Evolutionary conservation across 2,113 vertebrate species (phyloP).

Genomic region (Trichomycterus rosablanca): DNA sequence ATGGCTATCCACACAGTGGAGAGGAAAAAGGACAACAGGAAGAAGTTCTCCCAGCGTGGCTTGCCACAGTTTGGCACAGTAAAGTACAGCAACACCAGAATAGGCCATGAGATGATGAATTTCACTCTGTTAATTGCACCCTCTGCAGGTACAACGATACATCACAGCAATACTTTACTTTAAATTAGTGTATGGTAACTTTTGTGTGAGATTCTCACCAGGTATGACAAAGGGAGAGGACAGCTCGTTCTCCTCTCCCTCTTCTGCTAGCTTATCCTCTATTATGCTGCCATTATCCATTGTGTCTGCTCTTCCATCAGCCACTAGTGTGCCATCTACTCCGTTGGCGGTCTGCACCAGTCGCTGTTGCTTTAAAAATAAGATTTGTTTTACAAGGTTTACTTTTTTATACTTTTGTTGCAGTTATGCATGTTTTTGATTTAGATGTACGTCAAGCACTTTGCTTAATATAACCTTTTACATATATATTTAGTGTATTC

Average conservation of each 20-base stretch:
- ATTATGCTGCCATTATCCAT: constrained; percentile 74
- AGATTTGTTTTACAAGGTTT: no score
- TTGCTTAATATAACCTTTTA: no score
- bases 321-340: constrained; percentile 53
- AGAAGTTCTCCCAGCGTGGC: constrained; percentile 79
- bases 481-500: no score
- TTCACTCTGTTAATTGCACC: constrained; percentile 71
- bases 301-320: constrained; percentile 71
- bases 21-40: constrained; percentile 78
- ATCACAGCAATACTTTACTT: background rate
- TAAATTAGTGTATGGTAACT: background rate
- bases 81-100: constrained; percentile 73
- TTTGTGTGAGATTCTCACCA: constrained; percentile 56
- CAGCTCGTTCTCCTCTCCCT: constrained; percentile 56
- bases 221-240: constrained; percentile 75
- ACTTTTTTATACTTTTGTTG: no score
- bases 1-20: constrained; percentile 85
- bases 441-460: no score
- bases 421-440: no score
- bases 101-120: constrained; percentile 79
- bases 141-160: constrained; percentile 54
- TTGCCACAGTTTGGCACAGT: constrained; percentile 82
- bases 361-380: constrained; percentile 67
- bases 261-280: constrained; percentile 62
- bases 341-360: constrained; percentile 72